Evolutionary conservation across 2,888 invertebrate genomes (phyloP), one percentile per base, ranked within the genome.

Genomic region (Lasioglossum oenotherae): DNA sequence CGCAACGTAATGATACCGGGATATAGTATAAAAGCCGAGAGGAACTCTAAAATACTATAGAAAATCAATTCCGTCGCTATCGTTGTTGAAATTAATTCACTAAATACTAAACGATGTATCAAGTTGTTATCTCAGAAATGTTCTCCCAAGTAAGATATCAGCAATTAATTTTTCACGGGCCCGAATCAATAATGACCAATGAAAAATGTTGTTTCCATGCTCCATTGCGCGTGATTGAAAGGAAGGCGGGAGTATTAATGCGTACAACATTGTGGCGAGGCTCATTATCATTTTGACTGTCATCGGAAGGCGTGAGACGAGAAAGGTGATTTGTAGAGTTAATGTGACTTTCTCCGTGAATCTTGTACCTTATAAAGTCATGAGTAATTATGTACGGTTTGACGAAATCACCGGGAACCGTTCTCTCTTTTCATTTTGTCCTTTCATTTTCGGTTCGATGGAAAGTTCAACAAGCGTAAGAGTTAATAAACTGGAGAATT

Each of bases 281-380:
- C 31, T 38, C 64, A 72, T 81, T 81, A 78, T 60, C 72, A 78
- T 79, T 79, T 79, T 79, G 57, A 41, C 64, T 64, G 41, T 46
- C 35, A 69, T 27, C 35, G 60, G 53, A 53, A 41, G 38, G n/a
- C 31, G 19, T 1, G 14, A n/a, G 31, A 31, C 23, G 44, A n/a
- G 23, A 46, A 46, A 31, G 31, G 64, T 19, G 73, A 73, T 72
- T 81, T 60, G 49, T 64, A 72, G 60, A 23, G 27, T 64, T 81
- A 81, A 81, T 67, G 49, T 19, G 38, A 79, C 81, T 81, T 81
- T 81, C 81, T 73, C 64, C 31, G 41, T 19, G 78, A 19, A 57
- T 41, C 78, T 71, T 46, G 78, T 41, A 81, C 38, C 78, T 14
- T 27, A 31, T 57, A 60, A 77, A 77, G 41, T 46, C 71, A 35